Evolutionary conservation across 2,888 invertebrate species (phyloP), one percentile per base, ranked within the genome.

Genomic region (Fragum whitleyi): DNA sequence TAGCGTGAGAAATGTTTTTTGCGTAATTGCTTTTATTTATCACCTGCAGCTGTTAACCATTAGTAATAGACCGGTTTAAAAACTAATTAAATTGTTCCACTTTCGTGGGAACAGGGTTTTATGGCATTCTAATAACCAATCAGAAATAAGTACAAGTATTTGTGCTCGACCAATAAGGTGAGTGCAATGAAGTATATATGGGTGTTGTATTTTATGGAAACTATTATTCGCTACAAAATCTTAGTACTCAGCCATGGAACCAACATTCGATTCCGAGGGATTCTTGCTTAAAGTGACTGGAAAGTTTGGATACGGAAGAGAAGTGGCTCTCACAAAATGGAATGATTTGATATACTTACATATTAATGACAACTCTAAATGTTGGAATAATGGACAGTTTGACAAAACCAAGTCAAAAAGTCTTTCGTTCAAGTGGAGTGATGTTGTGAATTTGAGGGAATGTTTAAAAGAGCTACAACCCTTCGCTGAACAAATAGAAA

Each of bases 301-400:
- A 14, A 68, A 51, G 42, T 69, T 75, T 39, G 75, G 21, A 21
- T 75, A 75, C 59, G 42, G 69, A 2, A 39, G 69, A 59, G 55
- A 28, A 29, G 68, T 75, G 9, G 32, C 68, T 11, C 51, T 69
- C 19, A 75, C 75, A 39, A 75, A 69, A 29, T 75, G 69, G 69
- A 75, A 69, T 28, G 61, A 42, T 47, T 42, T 26, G 28, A n/a
- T 61, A 5, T 75, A 51, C 47, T 26, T 75, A 29, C 75, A 69
- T 32, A 57, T 75, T 14, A 69, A 59, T 51, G 75, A 75, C 28
- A 59, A 75, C 29, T 68, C 57, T n/a, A 67, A 73, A 47, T 73
- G 72, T 62, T 73, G 61, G 72, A 59, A 73, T 23, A 61, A 61
- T 47, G 51, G 62, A 32, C n/a, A 42, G n/a, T 73, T 47, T 47